Base-by-base conservation (phyloP, 2,888 invertebrate genomes). In the Sclerodermus sp. region DNA sequence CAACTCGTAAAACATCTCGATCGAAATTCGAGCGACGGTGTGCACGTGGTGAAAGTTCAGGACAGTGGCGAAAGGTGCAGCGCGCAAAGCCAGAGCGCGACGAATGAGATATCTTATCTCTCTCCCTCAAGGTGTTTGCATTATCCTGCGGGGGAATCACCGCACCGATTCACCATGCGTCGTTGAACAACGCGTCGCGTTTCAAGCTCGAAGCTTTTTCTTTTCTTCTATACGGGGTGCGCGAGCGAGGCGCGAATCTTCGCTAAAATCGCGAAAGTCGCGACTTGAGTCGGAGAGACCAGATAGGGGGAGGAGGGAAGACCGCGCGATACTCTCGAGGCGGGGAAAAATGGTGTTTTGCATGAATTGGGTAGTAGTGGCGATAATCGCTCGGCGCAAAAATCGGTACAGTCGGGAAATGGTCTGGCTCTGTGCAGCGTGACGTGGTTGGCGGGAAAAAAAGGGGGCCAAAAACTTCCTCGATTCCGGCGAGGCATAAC, bases 401-500 rank as follows among this genome's bases (percentile, higher is more conserved):
- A 23, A 23, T 23, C 23, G 23, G 23, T 8, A 8, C 8, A 23
- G 23, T 5, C 23, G 23, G 23, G 23, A 23, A 23, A 23, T 23
- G 23, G 23, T n/a, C 23, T 23, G 23, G 23, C 23, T 23, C 23
- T 8, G 23, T 23, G 3, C 23, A 8, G 23, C 23, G 23, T 23
- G 23, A 23, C 23, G 23, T 23, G 23, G 23, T 8, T 16, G n/a
- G 29, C 23, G 32, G 43, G 16, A 13, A 41, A 44, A 55, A 53
- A 53, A 45, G 49, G 44, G 45, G 46, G 43, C 46, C 18, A 42
- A 41, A 57, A 58, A 63, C 58, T 63, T 60, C 52, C 63, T 64
- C 60, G 55, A 53, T 53, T 61, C 57, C 58, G 55, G 15, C 53
- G 58, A 61, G 55, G 53, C 61, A 55, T 55, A 57, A 63, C 55